Conservation (phyloP, 1,140 invertebrate genomes). For the Sitobion miscanthi region DNA sequence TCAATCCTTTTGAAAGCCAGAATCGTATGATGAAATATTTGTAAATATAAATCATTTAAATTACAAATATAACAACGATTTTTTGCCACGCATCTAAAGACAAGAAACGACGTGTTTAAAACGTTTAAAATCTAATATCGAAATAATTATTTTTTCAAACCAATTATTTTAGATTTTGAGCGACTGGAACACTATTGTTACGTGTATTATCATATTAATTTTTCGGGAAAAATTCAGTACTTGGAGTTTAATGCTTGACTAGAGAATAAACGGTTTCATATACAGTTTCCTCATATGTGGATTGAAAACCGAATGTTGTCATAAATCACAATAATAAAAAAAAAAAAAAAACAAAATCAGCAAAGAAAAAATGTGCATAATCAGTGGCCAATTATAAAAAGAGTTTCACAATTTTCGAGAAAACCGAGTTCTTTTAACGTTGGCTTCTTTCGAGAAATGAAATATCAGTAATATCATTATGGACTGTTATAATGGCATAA, state of each 20-base stretch:
- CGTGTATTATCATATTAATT: not conserved
- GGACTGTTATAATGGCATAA: not conserved
- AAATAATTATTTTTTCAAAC: not conserved
- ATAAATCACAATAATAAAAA: not conserved
- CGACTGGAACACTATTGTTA: not conserved
- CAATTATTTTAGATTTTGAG: not conserved
- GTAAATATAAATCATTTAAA: not conserved
- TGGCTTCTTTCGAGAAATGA: not conserved
- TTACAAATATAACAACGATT: not conserved
- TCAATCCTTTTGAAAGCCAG: too few relatives aligned
- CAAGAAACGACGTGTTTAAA: not conserved
- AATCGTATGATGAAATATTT: not conserved
- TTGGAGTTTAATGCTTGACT: not conserved
- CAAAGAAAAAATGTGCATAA: not conserved
- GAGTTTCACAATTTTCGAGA: not conserved
- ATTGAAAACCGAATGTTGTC: not conserved
- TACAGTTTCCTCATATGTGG: not conserved
- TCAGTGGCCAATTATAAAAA: not conserved
- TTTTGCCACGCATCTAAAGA: not conserved
- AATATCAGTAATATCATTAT: not conserved
- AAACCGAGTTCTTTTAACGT: not conserved
- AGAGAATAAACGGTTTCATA: not conserved
- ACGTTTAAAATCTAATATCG: not conserved
- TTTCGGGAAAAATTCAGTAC: not conserved
- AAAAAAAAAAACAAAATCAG: not conserved